Evolutionary conservation across 2,888 invertebrate species (phyloP).

Genomic region (Pimpla rufipes): DNA sequence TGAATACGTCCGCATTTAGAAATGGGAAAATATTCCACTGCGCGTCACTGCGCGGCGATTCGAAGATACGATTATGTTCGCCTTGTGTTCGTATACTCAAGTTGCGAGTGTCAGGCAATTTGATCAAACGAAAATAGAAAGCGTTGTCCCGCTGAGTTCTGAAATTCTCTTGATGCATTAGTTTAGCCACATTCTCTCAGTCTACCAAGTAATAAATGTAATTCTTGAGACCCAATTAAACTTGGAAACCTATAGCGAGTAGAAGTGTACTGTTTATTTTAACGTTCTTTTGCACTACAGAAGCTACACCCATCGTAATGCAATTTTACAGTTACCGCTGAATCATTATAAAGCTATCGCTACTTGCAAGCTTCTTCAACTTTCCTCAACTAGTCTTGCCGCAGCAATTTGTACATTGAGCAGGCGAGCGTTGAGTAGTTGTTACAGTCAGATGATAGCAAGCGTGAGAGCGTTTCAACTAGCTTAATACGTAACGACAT

Average conservation of each 20-base stretch:
- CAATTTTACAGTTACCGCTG: not conserved
- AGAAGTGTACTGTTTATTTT: not conserved
- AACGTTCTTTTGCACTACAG: not conserved
- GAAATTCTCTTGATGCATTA: not conserved
- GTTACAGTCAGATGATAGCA: too few relatives aligned
- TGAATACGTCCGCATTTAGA: too few relatives aligned
- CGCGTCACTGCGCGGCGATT: too few relatives aligned
- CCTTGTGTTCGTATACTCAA: not conserved
- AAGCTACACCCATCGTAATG: not conserved
- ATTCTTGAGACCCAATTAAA: not conserved
- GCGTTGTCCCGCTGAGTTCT: not conserved
- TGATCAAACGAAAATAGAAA: not conserved
- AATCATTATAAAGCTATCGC: slow-evolving; percentile 27
- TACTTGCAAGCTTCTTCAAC: slow-evolving; percentile 18
- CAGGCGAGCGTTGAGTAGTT: too few relatives aligned
- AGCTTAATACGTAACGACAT: slow-evolving; percentile 28
- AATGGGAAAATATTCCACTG: too few relatives aligned
- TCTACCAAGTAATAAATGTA: not conserved
- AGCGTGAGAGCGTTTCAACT: slow-evolving; percentile 18
- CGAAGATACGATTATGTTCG: not conserved
- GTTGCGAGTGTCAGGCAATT: not conserved
- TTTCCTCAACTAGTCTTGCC: not conserved
- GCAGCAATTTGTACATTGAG: not conserved
- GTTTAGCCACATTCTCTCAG: not conserved
- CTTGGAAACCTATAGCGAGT: not conserved